Conservation (phyloP, 2,888 invertebrate genomes). For the Trichogramma evanescens region DNA sequence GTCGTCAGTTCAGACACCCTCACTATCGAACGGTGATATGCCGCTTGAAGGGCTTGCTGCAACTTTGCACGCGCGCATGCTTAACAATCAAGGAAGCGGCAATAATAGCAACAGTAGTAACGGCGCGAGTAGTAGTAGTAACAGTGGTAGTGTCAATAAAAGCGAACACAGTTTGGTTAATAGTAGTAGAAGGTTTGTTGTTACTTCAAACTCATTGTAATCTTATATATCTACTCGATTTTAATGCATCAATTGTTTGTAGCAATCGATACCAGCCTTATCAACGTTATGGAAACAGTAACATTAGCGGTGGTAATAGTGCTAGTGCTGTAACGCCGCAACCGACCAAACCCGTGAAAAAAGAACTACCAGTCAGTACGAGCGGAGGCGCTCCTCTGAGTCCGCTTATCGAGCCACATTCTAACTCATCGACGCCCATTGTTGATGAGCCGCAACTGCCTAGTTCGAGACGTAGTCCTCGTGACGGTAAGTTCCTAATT, state of each 20-base stretch:
- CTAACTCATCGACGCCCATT: slow-evolving; percentile 59
- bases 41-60: slow-evolving; percentile 69
- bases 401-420: slow-evolving; percentile 58
- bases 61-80: slow-evolving; percentile 71
- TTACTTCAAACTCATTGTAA: neutral
- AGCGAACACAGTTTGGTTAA: neutral
- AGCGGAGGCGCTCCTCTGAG: slow-evolving; percentile 51
- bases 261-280: slow-evolving; percentile 41
- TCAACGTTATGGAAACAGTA: slow-evolving; percentile 35
- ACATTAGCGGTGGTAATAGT: slow-evolving; percentile 28
- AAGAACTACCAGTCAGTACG: slow-evolving; percentile 41
- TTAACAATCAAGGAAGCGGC: slow-evolving; percentile 54
- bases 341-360: slow-evolving; percentile 37
- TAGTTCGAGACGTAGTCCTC: slow-evolving; percentile 41
- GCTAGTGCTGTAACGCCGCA: slow-evolving; percentile 34
- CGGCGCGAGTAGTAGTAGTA: slow-evolving; percentile 30
- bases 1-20: slow-evolving; percentile 28
- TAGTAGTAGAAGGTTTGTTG: neutral
- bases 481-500: slow-evolving; percentile 37
- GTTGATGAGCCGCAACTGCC: slow-evolving; percentile 52
- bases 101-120: slow-evolving; percentile 29
- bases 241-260: neutral
- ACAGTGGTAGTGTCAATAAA: slow-evolving; percentile 14
- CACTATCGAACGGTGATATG: slow-evolving; percentile 38
- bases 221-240: neutral